phyloP scores from a whole-genome alignment of 2,797 vertebrate genomes.

The Cuniculus paca region DNA sequence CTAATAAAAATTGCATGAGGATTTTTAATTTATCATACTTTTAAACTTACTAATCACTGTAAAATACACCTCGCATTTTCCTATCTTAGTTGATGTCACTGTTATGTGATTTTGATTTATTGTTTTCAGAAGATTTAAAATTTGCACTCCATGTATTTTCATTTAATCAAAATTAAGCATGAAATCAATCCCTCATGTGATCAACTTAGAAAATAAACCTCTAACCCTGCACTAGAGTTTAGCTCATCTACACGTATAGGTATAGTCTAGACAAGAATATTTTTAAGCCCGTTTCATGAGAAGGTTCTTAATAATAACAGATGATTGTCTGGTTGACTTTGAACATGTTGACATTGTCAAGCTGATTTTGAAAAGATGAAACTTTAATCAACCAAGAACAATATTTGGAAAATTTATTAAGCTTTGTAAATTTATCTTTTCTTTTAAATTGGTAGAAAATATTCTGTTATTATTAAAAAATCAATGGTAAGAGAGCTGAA shows the following conservation, averaged over 20 bases:
- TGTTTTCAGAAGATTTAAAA: conserved; percentile 15
- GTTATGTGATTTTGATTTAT: neutral
- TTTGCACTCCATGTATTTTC: neutral
- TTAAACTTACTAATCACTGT: neutral
- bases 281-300: neutral
- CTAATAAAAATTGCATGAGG: neutral
- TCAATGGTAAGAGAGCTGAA: conserved; percentile 62
- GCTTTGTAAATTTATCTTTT: conserved; percentile 59
- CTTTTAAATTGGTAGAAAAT: conserved; percentile 63
- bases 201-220: neutral
- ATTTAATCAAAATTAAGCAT: neutral
- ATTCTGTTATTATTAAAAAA: conserved; percentile 57
- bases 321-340: conserved; percentile 31
- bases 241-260: neutral
- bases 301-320: neutral
- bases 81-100: neutral
- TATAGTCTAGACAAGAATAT: neutral
- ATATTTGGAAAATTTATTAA: conserved; percentile 50
- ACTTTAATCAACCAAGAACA: conserved; percentile 57
- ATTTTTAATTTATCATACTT: neutral
- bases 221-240: neutral
- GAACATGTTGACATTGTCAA: conserved; percentile 51
- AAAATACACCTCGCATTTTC: neutral
- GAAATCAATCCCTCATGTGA: neutral
- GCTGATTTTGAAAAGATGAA: conserved; percentile 60